Conservation (phyloP, 1,140 invertebrate species). For the Triops longicaudatus region DNA sequence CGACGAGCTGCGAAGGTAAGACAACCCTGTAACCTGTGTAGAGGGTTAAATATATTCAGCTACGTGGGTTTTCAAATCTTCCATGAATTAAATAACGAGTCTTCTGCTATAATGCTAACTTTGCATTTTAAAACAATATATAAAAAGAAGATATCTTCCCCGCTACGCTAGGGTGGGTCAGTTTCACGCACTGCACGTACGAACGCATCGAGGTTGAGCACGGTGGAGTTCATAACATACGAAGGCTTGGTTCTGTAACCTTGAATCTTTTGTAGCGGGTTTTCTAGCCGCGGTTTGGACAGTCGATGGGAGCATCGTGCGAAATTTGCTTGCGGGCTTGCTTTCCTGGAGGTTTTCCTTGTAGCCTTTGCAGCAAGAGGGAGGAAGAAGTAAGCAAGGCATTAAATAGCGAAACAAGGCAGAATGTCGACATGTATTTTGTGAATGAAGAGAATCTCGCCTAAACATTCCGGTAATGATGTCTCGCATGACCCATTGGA, state of each 20-base stretch:
- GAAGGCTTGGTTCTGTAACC: not conserved
- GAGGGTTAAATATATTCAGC: no score
- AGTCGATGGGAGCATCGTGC: not conserved
- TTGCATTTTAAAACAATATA: no score
- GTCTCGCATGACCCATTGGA: not conserved
- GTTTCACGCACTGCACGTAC: no score
- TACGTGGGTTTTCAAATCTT: no score
- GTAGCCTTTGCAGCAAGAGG: not conserved
- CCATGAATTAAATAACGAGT: no score
- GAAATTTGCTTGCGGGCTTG: not conserved
- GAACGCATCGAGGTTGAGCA: no score
- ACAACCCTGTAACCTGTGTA: not conserved
- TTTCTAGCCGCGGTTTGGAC: not conserved
- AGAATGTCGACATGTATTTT: not conserved
- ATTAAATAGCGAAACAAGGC: not conserved
- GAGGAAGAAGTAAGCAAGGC: not conserved
- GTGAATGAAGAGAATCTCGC: not conserved
- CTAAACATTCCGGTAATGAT: not conserved
- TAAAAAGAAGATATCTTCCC: no score
- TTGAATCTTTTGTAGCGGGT: not conserved
- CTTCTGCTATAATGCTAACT: no score
- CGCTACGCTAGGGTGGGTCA: no score
- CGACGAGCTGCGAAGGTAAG: constrained; percentile 22
- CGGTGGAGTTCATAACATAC: not conserved
- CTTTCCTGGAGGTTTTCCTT: not conserved